These are phyloP conservation scores for Whitmania pigra DNA, from an alignment of 1,140 invertebrate genomes.

Conservation along the genomic window DNA sequence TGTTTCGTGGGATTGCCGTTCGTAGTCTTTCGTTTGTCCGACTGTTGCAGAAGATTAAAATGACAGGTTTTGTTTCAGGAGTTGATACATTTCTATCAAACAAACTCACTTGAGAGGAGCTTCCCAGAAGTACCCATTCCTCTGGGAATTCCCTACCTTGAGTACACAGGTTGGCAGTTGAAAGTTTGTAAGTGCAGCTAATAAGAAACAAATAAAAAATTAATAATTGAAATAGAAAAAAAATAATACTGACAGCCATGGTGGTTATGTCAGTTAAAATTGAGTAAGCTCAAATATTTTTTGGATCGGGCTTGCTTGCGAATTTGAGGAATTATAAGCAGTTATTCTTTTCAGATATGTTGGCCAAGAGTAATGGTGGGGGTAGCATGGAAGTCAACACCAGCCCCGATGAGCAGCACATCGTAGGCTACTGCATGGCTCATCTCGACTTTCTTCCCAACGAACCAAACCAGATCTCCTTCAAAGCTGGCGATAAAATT, in stretches of 20 bases:
- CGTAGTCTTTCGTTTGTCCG: conserved; percentile 23
- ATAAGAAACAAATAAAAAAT: neutral
- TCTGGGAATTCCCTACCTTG: conserved; percentile 40
- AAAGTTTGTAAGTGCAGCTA: neutral
- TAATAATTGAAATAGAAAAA: neutral
- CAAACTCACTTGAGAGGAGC: conserved; percentile 72
- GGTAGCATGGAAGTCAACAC: neutral
- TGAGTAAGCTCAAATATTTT: too few relatives aligned
- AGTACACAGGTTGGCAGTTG: conserved; percentile 6
- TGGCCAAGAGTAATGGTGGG: neutral
- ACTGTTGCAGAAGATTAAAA: neutral
- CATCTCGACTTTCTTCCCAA: conserved; percentile 43
- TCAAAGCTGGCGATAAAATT: conserved; percentile 64
- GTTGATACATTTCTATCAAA: conserved; percentile 75
- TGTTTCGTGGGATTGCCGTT: conserved; percentile 59
- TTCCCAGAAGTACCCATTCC: conserved; percentile 50
- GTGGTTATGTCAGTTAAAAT: too few relatives aligned
- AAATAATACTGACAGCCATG: neutral
- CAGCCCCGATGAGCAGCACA: conserved; percentile 20
- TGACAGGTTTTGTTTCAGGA: conserved; percentile 43
- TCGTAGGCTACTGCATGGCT: conserved; percentile 33
- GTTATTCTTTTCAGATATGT: too few relatives aligned
- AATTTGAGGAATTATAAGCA: too few relatives aligned
- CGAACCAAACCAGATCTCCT: conserved; percentile 61
- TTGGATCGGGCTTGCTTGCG: too few relatives aligned